Evolutionary conservation across 2,888 invertebrate species (phyloP).

Genomic region (Lasioglossum oenotherae): DNA sequence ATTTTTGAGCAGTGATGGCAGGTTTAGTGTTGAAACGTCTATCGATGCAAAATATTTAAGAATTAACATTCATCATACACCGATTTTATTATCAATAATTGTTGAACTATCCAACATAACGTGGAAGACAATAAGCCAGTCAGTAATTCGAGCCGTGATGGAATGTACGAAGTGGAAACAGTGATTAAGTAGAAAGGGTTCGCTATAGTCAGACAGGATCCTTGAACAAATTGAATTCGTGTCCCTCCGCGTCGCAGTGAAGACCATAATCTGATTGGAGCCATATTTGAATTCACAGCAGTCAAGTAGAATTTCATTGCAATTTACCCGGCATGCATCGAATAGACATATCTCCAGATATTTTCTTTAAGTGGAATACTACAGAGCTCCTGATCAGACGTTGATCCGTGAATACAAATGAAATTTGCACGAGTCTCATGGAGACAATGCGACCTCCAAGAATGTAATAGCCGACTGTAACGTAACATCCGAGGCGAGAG

Average conservation of each 20-base stretch:
- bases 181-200: not conserved
- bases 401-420: not conserved
- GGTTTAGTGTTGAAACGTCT: too few species aligned
- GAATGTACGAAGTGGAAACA: not conserved
- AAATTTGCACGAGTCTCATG: not conserved
- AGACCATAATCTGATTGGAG: not conserved
- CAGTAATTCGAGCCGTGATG: not conserved
- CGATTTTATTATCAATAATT: not conserved
- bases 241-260: not conserved
- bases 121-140: not conserved
- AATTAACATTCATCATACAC: not conserved
- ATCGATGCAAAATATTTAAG: not conserved
- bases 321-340: not conserved
- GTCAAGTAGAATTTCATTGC: not conserved
- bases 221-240: not conserved
- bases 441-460: not conserved
- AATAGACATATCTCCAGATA: not conserved
- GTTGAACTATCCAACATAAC: not conserved
- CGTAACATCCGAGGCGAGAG: not conserved
- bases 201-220: not conserved
- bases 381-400: not conserved
- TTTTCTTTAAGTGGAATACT: not conserved
- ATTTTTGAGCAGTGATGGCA: too few species aligned
- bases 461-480: not conserved
- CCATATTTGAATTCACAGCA: not conserved